Base-by-base conservation (phyloP, 2,113 vertebrate genomes). In the Psettodes erumei region DNA sequence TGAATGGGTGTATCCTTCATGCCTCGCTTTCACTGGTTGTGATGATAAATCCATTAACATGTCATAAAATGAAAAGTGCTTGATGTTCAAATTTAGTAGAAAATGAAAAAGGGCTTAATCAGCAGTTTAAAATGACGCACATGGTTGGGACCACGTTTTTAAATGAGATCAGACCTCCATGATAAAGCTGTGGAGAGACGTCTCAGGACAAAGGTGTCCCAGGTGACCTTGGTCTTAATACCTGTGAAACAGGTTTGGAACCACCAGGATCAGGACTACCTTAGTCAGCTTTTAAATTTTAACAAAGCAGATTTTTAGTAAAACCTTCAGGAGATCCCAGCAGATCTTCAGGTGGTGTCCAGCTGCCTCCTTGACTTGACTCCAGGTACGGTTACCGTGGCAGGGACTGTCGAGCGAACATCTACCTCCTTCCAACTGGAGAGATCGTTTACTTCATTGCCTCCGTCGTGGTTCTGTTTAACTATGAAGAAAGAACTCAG, bases 1-100 rank as follows among this genome's bases (percentile, higher is more conserved):
- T 93, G 98, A 98, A 87, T 99, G 98, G 98, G 96, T 94, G 98
- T 99, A 99, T 99, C 97, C 97, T 99, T 83, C 27, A 38, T n/a
- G n/a, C n/a, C n/a, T n/a, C n/a, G n/a, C n/a, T n/a, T n/a, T n/a
- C n/a, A n/a, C n/a, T n/a, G n/a, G n/a, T n/a, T n/a, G n/a, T n/a
- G n/a, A n/a, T n/a, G n/a, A n/a, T n/a, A n/a, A n/a, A n/a, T n/a
- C n/a, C n/a, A n/a, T n/a, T n/a, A n/a, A 43, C 18, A 6, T 5
- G 1, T 43, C 8, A 58, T 25, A 25, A 1, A 37, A 23, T 10
- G 25, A 13, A 35, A 55, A 58, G 32, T 37, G 11, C 5, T 58
- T 23, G 3, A 58, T 45, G 6, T 45, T 19, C 8, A 40, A 4
- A 40, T 40, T 15, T 40, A 40, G 15, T 40, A 40, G 15, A n/a